phyloP scores from a whole-genome alignment of 2,888 invertebrate species.

The Fragum sueziense region DNA sequence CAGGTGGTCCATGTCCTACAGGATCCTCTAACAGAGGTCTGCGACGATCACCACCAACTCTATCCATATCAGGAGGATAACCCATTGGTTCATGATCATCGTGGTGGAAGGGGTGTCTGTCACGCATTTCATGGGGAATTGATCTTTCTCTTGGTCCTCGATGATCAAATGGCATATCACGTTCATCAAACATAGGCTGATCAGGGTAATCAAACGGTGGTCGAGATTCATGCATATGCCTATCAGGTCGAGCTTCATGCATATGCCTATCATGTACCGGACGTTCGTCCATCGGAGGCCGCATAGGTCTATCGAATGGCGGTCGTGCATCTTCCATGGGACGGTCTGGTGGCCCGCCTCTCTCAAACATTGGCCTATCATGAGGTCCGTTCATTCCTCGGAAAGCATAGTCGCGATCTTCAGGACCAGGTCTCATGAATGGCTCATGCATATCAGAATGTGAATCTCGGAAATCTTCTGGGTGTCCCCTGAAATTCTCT shows the following conservation, averaged over 20 bases:
- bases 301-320: not conserved
- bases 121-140: not conserved
- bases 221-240: not conserved
- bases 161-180: not conserved
- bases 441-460: not conserved
- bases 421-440: not conserved
- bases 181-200: not conserved
- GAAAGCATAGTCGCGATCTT: not conserved
- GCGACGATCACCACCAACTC: not conserved
- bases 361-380: not conserved
- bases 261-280: not conserved
- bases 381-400: not conserved
- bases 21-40: not conserved
- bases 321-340: not conserved
- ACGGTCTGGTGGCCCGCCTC: not conserved
- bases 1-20: not conserved
- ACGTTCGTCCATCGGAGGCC: not conserved
- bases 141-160: not conserved
- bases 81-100: not conserved
- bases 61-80: not conserved
- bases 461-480: slow-evolving; percentile 17
- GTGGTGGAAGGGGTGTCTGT: not conserved
- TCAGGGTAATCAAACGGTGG: not conserved
- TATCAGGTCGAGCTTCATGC: not conserved
- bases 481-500: not conserved